Conservation (phyloP, 2,113 vertebrate species). For the Siphamia tubifer region DNA sequence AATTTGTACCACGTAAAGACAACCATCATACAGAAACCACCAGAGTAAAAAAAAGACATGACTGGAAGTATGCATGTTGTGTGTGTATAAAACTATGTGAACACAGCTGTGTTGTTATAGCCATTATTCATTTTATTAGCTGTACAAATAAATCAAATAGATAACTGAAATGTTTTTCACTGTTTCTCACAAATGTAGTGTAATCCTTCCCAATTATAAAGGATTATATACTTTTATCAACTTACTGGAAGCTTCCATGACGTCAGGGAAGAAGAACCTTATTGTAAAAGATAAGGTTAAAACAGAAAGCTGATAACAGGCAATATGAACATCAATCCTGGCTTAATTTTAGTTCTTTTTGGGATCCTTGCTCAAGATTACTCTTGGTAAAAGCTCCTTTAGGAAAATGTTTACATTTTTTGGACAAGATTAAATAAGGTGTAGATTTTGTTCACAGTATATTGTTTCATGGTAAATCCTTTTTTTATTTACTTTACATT, state of each 20-base stretch:
- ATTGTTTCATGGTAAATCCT: too few relatives aligned
- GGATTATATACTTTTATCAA: background rate
- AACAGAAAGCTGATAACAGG: too few relatives aligned
- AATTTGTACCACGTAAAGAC: too few relatives aligned
- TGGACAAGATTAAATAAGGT: background rate
- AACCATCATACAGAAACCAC: too few relatives aligned
- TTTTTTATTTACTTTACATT: too few relatives aligned
- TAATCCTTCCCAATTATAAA: background rate
- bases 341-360: background rate
- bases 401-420: conserved; percentile 1
- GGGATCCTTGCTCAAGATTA: too few relatives aligned
- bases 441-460: background rate
- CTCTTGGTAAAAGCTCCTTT: too few relatives aligned
- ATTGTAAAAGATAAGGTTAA: background rate
- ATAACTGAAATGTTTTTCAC: too few relatives aligned
- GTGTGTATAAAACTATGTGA: too few relatives aligned
- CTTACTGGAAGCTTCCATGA: conserved; percentile 30
- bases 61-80: too few relatives aligned
- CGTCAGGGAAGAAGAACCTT: conserved; percentile 22
- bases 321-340: too few relatives aligned
- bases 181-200: background rate
- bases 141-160: background rate
- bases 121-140: background rate
- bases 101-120: background rate
- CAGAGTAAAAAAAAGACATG: too few relatives aligned